Evolutionary conservation across 2,888 invertebrate genomes (phyloP).

Genomic region (Baccha elongata): DNA sequence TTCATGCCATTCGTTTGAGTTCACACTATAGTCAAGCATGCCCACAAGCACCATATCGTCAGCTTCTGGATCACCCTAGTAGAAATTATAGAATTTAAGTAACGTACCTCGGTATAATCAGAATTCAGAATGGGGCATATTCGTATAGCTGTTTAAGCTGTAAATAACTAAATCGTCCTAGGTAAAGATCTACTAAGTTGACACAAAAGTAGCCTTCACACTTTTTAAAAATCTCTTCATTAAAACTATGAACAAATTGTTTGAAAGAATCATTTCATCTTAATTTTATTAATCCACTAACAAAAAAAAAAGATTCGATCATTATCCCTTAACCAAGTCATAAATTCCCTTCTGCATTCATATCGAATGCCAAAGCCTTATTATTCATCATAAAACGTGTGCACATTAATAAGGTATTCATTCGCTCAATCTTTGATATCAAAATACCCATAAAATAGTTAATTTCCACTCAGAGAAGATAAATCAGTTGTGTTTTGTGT

Average conservation of each 20-base stretch:
- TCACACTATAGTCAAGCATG: too few relatives aligned
- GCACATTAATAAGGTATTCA: constrained; percentile 59
- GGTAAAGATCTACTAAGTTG: not conserved
- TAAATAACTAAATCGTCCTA: too few relatives aligned
- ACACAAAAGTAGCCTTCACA: not conserved
- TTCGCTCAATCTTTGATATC: constrained; percentile 52
- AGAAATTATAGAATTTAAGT: too few relatives aligned
- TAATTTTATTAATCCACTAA: constrained; percentile 29
- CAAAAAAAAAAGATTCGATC: constrained; percentile 25
- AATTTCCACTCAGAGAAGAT: constrained; percentile 48
- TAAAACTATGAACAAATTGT: constrained; percentile 13
- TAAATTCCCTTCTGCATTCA: constrained; percentile 31
- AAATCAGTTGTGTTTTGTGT: constrained; percentile 60
- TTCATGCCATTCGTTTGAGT: too few relatives aligned
- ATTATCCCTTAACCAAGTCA: constrained; percentile 50
- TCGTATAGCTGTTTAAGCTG: too few relatives aligned
- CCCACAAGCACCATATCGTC: too few relatives aligned
- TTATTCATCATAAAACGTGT: constrained; percentile 34
- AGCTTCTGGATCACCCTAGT: too few relatives aligned
- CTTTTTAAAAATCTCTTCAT: constrained; percentile 29
- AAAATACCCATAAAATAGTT: constrained; percentile 63
- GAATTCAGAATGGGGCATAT: too few relatives aligned
- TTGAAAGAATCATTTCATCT: not conserved
- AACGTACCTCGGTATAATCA: too few relatives aligned
- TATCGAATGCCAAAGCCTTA: constrained; percentile 18